Evolutionary conservation across 2,113 vertebrate species (phyloP).

Genomic region (Regulus satrapa): DNA sequence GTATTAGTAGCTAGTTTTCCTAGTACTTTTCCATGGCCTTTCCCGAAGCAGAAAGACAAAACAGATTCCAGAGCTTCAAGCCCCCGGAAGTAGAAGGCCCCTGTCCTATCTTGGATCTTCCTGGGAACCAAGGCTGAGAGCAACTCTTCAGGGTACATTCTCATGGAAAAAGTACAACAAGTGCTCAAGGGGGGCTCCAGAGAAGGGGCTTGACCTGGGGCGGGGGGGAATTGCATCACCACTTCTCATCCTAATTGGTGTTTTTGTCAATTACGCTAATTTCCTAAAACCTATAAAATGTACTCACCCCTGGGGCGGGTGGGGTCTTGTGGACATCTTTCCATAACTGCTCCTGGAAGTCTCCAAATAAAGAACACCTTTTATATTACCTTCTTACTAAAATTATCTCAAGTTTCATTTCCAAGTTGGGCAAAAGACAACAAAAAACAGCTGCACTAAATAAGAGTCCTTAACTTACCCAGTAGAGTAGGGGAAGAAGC

Average conservation of each 20-base stretch:
- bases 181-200: not conserved
- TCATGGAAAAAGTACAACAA: not conserved
- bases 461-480: not conserved
- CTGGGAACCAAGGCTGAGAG: not conserved
- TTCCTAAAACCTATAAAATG: not conserved
- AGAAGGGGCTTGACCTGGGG: not conserved
- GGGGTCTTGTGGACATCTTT: not conserved
- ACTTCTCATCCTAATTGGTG: not conserved
- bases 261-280: not conserved
- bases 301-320: not conserved
- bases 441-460: not conserved
- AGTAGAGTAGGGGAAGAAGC: not conserved
- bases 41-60: not conserved
- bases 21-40: not conserved
- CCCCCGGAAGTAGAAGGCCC: no score
- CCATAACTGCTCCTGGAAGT: not conserved
- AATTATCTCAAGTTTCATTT: not conserved
- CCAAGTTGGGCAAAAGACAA: not conserved
- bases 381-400: not conserved
- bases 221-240: no score
- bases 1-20: not conserved
- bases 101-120: not conserved
- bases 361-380: not conserved
- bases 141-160: not conserved
- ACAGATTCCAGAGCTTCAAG: not conserved